Base-by-base conservation (phyloP, 2,888 invertebrate species). In the Drosophila paramelanica region DNA sequence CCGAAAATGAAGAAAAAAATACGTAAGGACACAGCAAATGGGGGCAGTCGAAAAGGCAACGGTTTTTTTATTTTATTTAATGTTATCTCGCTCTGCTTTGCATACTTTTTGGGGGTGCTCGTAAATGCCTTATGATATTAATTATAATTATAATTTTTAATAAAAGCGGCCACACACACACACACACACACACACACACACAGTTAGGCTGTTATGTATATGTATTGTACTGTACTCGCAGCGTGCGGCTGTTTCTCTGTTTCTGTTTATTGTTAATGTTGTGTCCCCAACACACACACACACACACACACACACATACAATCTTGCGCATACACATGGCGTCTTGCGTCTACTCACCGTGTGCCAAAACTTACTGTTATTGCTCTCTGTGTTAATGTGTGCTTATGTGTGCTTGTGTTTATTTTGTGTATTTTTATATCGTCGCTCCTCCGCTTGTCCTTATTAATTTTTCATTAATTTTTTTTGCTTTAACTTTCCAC, bases 251-350 rank as follows among this genome's bases (percentile, higher is more conserved):
- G 69, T 73, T 76, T 82, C 59, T 77, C 61, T 56, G 64, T 71
- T 75, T 86, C 70, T 88, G 79, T 81, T 85, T 88, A 77, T 81
- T 81, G 77, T 85, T 84, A 79, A 79, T 80, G 60, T 72, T 76
- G 56, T 75, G 66, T 61, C 33, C 38, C 42, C 51, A 49, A 56
- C 38, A 56, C 47, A 66, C 55, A 52, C 20, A 47, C 39, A 55
- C 43, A 36, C 27, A 11, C n/a, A 31, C 20, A 43, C 20, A 56
- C 27, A 62, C 53, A 27, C 53, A 43, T 1, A 45, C 14, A 55
- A 5, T 5, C 13, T 36, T 47, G 38, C 33, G 47, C 49, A 49
- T 47, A 62, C 55, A 42, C 50, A 52, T 57, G 43, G 59, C 65
- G 47, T 64, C 42, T 58, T 59, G 42, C 52, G 59, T 46, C 69